Evolutionary conservation across 2,888 invertebrate genomes (phyloP), one percentile per base, ranked within the genome.

Genomic region (Torymus texanus): DNA sequence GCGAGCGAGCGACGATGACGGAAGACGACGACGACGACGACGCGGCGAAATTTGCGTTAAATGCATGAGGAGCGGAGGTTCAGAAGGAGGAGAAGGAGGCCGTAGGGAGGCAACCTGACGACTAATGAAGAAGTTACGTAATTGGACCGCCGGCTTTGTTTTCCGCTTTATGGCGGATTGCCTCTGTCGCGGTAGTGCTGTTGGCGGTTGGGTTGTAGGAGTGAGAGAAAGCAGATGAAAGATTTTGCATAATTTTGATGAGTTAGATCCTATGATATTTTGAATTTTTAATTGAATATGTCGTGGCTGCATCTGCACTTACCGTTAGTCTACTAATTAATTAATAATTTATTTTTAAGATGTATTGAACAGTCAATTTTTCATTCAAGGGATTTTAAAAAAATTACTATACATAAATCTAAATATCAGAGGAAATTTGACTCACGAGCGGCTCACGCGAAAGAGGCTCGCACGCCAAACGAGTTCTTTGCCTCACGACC

Each of bases 41-140:
- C 62, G 62, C 11, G 14, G 70, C 68, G 73, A 77, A 70, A 80
- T 73, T 80, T 68, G 73, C 76, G 72, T 79, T 79, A 71, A 79
- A 79, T 79, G 70, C 75, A 55, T 16, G 65, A 10, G 53, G n/a
- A 14, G 41, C 10, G 53, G n/a, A 21, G 41, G 24, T 11, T 13
- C 29, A 14, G 61, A 18, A 56, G 58, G 14, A 3, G 13, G 66
- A 13, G 59, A 18, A 14, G 51, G 53, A 10, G n/a, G 14, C 13
- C 13, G 67, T 21, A n/a, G 29, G 65, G 18, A 41, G n/a, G 51
- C 8, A 29, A 12, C 51, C 8, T n/a, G 56, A 67, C 75, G 78
- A 62, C 72, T 81, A 73, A 81, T 81, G 75, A 81, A 81, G 58
- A 78, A 81, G 50, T 81, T 81, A 75, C 75, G 58, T 81, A 81